phyloP scores from a whole-genome alignment of 2,113 vertebrate genomes.

The Falco punctatus region DNA sequence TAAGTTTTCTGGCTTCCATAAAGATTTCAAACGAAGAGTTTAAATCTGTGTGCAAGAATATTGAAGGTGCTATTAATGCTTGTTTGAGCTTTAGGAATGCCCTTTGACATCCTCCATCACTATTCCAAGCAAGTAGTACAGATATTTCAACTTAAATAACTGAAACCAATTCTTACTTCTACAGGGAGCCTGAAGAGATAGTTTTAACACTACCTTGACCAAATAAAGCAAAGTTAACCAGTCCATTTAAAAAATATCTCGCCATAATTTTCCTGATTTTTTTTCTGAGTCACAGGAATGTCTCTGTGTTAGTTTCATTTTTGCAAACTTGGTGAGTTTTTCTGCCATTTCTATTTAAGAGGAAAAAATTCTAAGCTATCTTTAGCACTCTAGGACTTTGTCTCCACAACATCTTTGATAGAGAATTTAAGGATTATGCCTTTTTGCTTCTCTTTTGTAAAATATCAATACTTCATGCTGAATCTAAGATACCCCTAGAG shows the following conservation, averaged over 20 bases:
- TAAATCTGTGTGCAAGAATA: slow-evolving; percentile 25
- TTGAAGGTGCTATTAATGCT: neutral
- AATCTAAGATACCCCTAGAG: slow-evolving; percentile 47
- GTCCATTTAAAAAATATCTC: neutral
- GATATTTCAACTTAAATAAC: neutral
- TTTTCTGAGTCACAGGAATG: neutral
- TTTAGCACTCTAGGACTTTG: neutral
- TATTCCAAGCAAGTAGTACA: neutral
- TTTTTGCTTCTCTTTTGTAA: slow-evolving; percentile 56
- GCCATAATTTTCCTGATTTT: neutral
- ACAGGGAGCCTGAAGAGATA: neutral
- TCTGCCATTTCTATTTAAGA: neutral
- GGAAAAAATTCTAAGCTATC: neutral
- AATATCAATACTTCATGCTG: slow-evolving; percentile 48
- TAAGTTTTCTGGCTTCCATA: neutral
- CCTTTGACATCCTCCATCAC: neutral
- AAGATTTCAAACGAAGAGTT: slow-evolving; percentile 16
- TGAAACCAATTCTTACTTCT: neutral
- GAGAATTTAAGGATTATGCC: neutral
- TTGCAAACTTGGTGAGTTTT: neutral
- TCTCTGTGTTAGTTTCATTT: neutral
- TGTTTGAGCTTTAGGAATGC: slow-evolving; percentile 23
- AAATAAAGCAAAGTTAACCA: neutral
- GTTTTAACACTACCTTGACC: neutral
- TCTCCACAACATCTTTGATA: neutral